Conservation (phyloP, 1,140 invertebrate species). For the Danaus plexippus region DNA sequence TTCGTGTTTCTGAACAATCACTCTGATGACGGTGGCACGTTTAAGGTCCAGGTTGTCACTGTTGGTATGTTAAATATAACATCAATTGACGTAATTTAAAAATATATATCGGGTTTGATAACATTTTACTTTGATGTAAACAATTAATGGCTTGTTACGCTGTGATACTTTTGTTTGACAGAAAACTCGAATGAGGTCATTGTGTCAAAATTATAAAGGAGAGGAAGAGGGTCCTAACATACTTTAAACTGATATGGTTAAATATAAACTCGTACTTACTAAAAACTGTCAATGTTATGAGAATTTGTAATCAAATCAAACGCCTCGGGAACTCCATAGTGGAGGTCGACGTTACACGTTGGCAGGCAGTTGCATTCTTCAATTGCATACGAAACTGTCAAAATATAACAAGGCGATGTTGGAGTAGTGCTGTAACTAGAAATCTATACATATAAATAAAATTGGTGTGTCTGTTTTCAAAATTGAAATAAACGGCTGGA, state of each 20-base stretch:
- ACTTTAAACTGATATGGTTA: background rate
- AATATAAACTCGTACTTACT: constrained; percentile 27
- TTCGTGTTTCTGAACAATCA: constrained; percentile 21
- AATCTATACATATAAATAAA: too few relatives aligned
- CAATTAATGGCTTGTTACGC: too few relatives aligned
- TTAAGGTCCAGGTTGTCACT: constrained; percentile 34
- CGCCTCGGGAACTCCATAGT: background rate
- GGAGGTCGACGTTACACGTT: constrained; percentile 30
- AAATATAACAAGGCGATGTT: too few relatives aligned
- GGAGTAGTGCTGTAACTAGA: too few relatives aligned
- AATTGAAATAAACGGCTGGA: too few relatives aligned
- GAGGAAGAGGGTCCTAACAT: background rate
- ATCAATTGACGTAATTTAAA: too few relatives aligned
- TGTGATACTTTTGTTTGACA: too few relatives aligned
- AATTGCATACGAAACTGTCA: constrained; percentile 21
- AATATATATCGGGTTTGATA: too few relatives aligned
- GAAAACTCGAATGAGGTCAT: too few relatives aligned
- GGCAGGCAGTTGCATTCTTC: constrained; percentile 24
- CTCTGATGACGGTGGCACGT: constrained; percentile 29
- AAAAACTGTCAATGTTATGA: constrained; percentile 28
- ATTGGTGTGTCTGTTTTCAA: too few relatives aligned
- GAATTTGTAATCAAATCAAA: constrained; percentile 15
- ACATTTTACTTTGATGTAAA: too few relatives aligned
- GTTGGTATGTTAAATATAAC: background rate
- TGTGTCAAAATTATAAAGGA: too few relatives aligned